Evolutionary conservation across 2,888 invertebrate species (phyloP), one percentile per base, ranked within the genome.

Genomic region (Lamellibrachia satsuma): DNA sequence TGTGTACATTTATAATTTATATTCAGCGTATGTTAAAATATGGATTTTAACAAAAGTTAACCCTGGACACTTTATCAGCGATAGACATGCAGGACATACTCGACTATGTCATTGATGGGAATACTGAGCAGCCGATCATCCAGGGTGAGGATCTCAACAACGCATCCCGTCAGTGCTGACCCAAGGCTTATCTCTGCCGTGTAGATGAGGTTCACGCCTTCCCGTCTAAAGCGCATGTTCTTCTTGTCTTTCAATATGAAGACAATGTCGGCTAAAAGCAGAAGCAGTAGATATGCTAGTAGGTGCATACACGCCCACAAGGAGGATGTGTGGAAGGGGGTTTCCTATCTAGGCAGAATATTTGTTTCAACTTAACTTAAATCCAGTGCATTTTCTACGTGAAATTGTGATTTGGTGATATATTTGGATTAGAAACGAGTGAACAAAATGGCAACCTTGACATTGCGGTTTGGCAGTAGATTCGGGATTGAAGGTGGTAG

Each of bases 241-340:
- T 95, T 95, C 93, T 96, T 96, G 95, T 97, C 96, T 94, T 95
- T 96, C 57, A 97, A 95, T 92, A 96, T 96, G 94, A 97, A 97
- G 51, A 97, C 96, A 93, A 97, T 96, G 94, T 97, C 96, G 93
- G 96, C 96, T 96, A 95, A 55, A 94, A 94, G 75, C 15, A 93
- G 55, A 92, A 7, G 75, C 22, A 91, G 27, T 22, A 15, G n/a
- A 91, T n/a, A 27, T 22, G 27, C 90, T 90, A n/a, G 1, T 91
- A 91, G 11, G 39, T 91, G n/a, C 91, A 91, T 91, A 15, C 39
- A 39, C 39, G 39, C 39, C 39, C 39, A 39, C 39, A 39, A 39
- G 39, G 39, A 39, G 39, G 39, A 39, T 1, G 39, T 39, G 39
- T 39, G 39, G 39, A 39, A 39, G 39, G 39, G 39, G 39, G 39